phyloP scores from a whole-genome alignment of 2,888 invertebrate species.

The Vanessa cardui region DNA sequence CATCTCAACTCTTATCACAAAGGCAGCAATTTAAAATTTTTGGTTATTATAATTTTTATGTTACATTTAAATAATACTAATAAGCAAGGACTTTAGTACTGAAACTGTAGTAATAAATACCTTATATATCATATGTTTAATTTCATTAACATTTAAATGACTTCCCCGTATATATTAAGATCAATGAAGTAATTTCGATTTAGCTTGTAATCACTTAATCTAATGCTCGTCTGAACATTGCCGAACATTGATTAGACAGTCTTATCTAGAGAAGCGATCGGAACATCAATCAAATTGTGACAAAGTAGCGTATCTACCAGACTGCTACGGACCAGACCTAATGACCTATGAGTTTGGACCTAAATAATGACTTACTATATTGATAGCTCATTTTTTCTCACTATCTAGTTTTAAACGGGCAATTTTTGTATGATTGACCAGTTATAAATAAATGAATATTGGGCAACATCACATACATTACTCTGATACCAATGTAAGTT shows the following conservation, averaged over 20 bases:
- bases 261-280: slow-evolving; percentile 34
- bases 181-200: slow-evolving; percentile 9
- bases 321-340: slow-evolving; percentile 50
- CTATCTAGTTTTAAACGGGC: too few species aligned
- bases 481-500: too few species aligned
- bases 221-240: slow-evolving; percentile 25
- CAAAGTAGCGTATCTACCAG: slow-evolving; percentile 64
- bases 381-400: slow-evolving; percentile 11
- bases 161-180: background rate
- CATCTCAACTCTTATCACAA: too few species aligned
- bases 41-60: too few species aligned
- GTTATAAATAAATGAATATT: too few species aligned
- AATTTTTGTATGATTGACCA: too few species aligned
- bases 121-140: too few species aligned
- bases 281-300: slow-evolving; percentile 66
- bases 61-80: too few species aligned
- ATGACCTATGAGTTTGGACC: slow-evolving; percentile 48
- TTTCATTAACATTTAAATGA: background rate
- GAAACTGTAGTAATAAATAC: too few species aligned
- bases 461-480: too few species aligned
- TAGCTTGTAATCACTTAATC: slow-evolving; percentile 20
- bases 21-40: too few species aligned
- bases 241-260: slow-evolving; percentile 40
- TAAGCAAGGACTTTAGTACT: too few species aligned
- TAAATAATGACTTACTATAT: slow-evolving; percentile 33